Evolutionary conservation across 2,888 invertebrate genomes (phyloP).

Genomic region (Eupithecia abbreviata): DNA sequence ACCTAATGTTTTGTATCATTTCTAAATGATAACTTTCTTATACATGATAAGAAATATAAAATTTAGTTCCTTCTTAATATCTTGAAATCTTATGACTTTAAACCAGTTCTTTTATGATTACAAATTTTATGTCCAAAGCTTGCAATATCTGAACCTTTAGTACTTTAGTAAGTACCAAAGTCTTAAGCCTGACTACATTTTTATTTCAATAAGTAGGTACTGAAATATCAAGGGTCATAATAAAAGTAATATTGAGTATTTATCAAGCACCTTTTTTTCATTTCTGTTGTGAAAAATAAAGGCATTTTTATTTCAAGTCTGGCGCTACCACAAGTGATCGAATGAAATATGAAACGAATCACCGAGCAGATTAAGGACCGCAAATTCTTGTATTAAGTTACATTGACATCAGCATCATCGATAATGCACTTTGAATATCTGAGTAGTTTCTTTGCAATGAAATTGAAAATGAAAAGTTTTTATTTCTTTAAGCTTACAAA

Average conservation of each 20-base stretch:
- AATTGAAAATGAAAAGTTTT: too few relatives aligned
- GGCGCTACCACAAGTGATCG: slow-evolving; percentile 21
- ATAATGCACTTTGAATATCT: slow-evolving; percentile 4
- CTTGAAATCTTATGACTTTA: background rate
- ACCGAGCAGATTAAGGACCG: slow-evolving; percentile 28
- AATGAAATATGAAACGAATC: slow-evolving; percentile 34
- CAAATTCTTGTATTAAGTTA: slow-evolving; percentile 33
- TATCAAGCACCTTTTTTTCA: background rate
- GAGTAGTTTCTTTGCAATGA: background rate
- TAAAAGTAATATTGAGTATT: background rate
- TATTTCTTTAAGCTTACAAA: too few relatives aligned
- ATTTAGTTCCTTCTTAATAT: background rate
- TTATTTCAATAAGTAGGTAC: background rate
- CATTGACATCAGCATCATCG: slow-evolving; percentile 10
- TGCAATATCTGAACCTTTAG: background rate
- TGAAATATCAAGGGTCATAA: background rate
- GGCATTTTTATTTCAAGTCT: background rate
- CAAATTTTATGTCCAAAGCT: background rate
- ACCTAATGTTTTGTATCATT: too few relatives aligned
- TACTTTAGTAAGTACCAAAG: background rate
- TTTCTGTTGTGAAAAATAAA: background rate
- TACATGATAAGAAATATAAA: too few relatives aligned
- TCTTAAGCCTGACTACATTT: background rate
- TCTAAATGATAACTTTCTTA: too few relatives aligned
- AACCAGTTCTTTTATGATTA: background rate